Base-by-base conservation (phyloP, 1,140 invertebrate genomes). In the Drosophila seguyi region DNA sequence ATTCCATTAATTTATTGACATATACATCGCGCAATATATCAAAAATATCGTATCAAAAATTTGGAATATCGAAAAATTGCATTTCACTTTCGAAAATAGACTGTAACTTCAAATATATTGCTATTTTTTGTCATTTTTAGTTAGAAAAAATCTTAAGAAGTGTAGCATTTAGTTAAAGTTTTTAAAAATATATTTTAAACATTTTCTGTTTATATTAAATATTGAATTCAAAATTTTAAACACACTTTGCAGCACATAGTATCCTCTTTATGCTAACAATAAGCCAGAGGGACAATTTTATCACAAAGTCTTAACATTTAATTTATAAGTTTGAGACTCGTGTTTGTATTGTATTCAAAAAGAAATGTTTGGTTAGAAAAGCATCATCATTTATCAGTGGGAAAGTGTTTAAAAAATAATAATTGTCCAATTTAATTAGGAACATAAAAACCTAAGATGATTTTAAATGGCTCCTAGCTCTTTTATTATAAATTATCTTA, bases 291-390 rank as follows among this genome's bases (percentile, higher is more conserved):
- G 10, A 29, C n/a, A 34, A 16, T 63, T 22, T 31, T 60, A 63
- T 63, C 60, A 63, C 60, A 63, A 39, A 1, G 34, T 41, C 6
- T 59, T 60, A 22, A 7, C 18, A 22, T n/a, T 42, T 14, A 4
- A 10, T 8, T 47, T 27, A 18, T 56, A 22, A 20, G 13, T 53
- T 53, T 36, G 53, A 41, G 53, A 56, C 53, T 39, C 20, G 7
- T 3, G 20, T 10, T 18, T 25, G 3, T 22, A 6, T 45, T 25
- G 22, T 25, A 27, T 16, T 4, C 14, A 25, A 27, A 3, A 11
- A 1, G 6, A 52, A 20, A 0, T 14, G 1, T 31, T 10, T 6
- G 10, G 10, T 0, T 2, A 10, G 6, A 11, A 11, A 11, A 31
- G 10, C 31, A 31, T 31, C 8, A 29, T 41, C 11, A 6, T 20